Evolutionary conservation across 30 jellyfish, hydroid and myxozoan genomes (phyloP).

Genomic region (Hydra vulgaris): DNA sequence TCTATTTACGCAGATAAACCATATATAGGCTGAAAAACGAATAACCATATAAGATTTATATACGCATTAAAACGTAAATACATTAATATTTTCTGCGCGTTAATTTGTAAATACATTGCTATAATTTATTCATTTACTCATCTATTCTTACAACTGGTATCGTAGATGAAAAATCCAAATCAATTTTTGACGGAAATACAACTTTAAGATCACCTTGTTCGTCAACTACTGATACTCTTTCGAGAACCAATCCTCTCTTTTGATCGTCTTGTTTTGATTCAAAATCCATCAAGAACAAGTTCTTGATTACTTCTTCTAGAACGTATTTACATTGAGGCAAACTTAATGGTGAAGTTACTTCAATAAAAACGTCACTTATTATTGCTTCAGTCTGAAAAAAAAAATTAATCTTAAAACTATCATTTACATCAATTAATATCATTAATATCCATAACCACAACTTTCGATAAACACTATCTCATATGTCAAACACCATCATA

Average conservation of each 20-base stretch:
- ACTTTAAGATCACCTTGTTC: constrained; percentile 52
- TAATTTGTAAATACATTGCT: too few relatives aligned
- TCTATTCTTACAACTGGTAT: background rate
- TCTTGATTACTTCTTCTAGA: constrained; percentile 54
- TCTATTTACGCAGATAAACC: too few relatives aligned
- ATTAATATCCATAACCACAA: too few relatives aligned
- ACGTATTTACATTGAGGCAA: constrained; percentile 58
- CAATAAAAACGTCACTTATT: constrained; percentile 49
- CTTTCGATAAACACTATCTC: too few relatives aligned
- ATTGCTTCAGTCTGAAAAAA: constrained; percentile 42
- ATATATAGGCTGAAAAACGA: too few relatives aligned
- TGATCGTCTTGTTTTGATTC: constrained; percentile 31
- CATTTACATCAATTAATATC: background rate
- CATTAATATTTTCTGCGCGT: too few relatives aligned
- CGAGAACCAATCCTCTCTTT: constrained; percentile 40
- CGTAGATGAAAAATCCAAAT: constrained; percentile 22
- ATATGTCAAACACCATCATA: too few relatives aligned
- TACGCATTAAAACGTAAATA: too few relatives aligned
- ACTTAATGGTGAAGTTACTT: constrained; percentile 70
- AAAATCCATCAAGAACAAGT: constrained; percentile 41
- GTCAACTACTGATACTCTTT: constrained; percentile 51
- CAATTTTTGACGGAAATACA: constrained; percentile 61
- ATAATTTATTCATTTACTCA: background rate
- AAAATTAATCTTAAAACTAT: background rate
- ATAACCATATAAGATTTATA: too few relatives aligned